A percentile compares a stretch with the other conserved stretches of the same genome.
These are phyloP conservation scores for Hyposoter dolosus DNA, from an alignment of 2,888 invertebrate genomes.

Conservation along the genomic window DNA sequence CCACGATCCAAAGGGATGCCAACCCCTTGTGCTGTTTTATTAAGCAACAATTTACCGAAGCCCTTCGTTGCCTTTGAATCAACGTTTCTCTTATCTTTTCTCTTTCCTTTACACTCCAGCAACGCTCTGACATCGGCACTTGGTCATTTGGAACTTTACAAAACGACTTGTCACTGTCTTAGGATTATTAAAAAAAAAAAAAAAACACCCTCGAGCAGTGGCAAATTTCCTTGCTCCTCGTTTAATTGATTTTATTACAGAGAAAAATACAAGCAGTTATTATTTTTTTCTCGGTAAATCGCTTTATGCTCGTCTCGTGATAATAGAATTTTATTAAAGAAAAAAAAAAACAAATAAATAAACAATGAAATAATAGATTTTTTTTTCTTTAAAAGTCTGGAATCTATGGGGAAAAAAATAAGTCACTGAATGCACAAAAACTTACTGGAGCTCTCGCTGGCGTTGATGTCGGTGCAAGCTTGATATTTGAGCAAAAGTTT, in stretches of 20 bases:
- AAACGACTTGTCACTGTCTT: constrained; percentile 50
- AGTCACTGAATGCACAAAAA: constrained; percentile 24
- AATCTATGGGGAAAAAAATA: neutral
- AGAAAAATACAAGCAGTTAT: too few species aligned
- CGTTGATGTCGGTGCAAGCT: constrained; percentile 92
- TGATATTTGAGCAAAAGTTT: constrained; percentile 93
- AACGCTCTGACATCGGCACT: constrained; percentile 39
- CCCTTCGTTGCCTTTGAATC: constrained; percentile 69
- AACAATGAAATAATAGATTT: neutral
- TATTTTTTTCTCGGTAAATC: neutral
- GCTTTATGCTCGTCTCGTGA: neutral
- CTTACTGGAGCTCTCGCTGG: constrained; percentile 92
- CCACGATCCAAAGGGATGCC: constrained; percentile 69
- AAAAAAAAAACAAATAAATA: neutral
- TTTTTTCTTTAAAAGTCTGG: neutral
- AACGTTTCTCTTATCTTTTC: constrained; percentile 39
- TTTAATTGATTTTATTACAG: neutral
- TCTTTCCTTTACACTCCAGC: constrained; percentile 27
- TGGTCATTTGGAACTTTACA: constrained; percentile 36
- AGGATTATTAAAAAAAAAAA: neutral
- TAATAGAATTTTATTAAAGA: neutral
- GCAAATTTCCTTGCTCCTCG: neutral
- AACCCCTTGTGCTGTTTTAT: constrained; percentile 76
- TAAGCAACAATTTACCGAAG: constrained; percentile 80
- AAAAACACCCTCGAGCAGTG: neutral